A percentile compares a stretch with the other conserved stretches of the same genome.
Conservation (phyloP, 2,888 invertebrate genomes). For the Keiferia lycopersicella region DNA sequence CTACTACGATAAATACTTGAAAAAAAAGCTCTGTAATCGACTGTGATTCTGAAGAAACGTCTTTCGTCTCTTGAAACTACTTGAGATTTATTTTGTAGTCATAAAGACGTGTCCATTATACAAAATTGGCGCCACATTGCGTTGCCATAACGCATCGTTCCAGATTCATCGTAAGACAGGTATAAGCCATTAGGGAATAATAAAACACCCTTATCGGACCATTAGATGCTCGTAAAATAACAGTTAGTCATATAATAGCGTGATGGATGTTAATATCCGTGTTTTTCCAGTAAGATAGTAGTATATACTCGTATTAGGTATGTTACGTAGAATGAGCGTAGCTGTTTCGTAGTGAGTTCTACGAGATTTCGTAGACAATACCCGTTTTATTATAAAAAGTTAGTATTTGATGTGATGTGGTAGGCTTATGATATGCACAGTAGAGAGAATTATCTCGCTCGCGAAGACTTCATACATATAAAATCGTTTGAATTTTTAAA, state of each 20-base stretch:
- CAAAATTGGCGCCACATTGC: constrained; percentile 70
- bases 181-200: constrained; percentile 79
- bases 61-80: not conserved
- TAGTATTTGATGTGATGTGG: no score
- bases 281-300: constrained; percentile 59
- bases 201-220: constrained; percentile 79
- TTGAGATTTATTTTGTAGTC: constrained; percentile 42
- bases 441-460: no score
- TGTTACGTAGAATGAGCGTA: not conserved
- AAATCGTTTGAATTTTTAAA: no score
- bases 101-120: constrained; percentile 74
- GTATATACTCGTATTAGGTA: constrained; percentile 31
- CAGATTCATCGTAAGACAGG: constrained; percentile 71
- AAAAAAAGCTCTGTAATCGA: no score
- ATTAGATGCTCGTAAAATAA: constrained; percentile 80
- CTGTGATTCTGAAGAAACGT: no score
- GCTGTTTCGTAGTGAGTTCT: not conserved
- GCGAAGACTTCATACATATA: no score
- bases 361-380: constrained; percentile 33
- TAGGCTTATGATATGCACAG: no score
- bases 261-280: constrained; percentile 76
- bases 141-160: constrained; percentile 72
- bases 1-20: no score
- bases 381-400: no score
- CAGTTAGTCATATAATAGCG: constrained; percentile 78